phyloP scores from a whole-genome alignment of 2,888 invertebrate genomes.

The Drosophila maculinotata region DNA sequence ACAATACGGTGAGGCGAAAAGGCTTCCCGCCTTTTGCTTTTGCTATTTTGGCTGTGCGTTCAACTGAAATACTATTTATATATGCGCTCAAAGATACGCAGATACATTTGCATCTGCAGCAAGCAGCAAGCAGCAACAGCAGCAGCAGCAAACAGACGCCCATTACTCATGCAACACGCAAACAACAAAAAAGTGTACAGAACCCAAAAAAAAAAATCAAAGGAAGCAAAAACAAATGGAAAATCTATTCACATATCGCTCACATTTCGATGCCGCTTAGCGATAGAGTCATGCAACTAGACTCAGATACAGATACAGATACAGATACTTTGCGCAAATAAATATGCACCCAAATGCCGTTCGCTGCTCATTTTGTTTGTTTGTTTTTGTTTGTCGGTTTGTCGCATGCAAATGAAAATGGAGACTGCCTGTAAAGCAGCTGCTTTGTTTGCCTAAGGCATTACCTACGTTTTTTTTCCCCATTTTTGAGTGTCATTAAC shows the following conservation, averaged over 20 bases:
- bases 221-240: slow-evolving; percentile 42
- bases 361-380: slow-evolving; percentile 21
- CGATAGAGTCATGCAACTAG: slow-evolving; percentile 59
- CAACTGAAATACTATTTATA: slow-evolving; percentile 81
- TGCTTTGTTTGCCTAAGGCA: slow-evolving; percentile 45
- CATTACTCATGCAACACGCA: slow-evolving; percentile 72
- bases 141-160: slow-evolving; percentile 36
- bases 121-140: slow-evolving; percentile 31
- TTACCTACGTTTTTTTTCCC: slow-evolving; percentile 17
- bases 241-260: slow-evolving; percentile 70
- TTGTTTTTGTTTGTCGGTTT: slow-evolving; percentile 41
- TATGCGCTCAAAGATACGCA: slow-evolving; percentile 61
- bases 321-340: slow-evolving; percentile 74
- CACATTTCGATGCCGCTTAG: slow-evolving; percentile 73
- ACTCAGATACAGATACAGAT: slow-evolving; percentile 26
- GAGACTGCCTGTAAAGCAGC: slow-evolving; percentile 54
- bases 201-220: slow-evolving; percentile 3
- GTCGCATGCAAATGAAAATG: slow-evolving; percentile 63
- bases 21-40: slow-evolving; percentile 58
- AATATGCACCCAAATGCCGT: slow-evolving; percentile 62
- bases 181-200: slow-evolving; percentile 22
- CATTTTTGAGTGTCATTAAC: slow-evolving; percentile 16
- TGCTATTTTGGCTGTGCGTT: slow-evolving; percentile 78
- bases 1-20: slow-evolving; percentile 60
- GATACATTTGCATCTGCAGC: slow-evolving; percentile 67